Conservation (phyloP, 2,888 invertebrate genomes). For the Cinara cedri region DNA sequence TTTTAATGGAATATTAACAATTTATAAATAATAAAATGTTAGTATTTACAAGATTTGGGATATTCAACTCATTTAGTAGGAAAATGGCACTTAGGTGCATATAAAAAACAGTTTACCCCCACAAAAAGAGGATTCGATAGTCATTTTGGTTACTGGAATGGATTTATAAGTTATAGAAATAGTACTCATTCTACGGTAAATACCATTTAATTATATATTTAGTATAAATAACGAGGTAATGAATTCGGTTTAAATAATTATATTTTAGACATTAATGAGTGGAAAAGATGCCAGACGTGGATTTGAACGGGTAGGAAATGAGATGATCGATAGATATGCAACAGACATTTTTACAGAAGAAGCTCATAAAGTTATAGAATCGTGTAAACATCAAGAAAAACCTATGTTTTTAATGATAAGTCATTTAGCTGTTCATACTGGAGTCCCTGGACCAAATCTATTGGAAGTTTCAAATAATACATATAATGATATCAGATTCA, state of each 20-base stretch:
- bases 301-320: slow-evolving; percentile 65
- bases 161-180: slow-evolving; percentile 76
- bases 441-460: slow-evolving; percentile 36
- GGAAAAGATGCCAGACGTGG: slow-evolving; percentile 55
- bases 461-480: slow-evolving; percentile 56
- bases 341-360: slow-evolving; percentile 72
- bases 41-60: slow-evolving; percentile 64
- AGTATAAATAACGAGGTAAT: neutral
- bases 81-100: slow-evolving; percentile 68
- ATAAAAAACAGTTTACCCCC: slow-evolving; percentile 69
- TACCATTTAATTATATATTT: neutral
- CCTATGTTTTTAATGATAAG: slow-evolving; percentile 69
- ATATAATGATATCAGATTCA: slow-evolving; percentile 66
- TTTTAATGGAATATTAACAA: neutral
- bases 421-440: slow-evolving; percentile 50
- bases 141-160: slow-evolving; percentile 85
- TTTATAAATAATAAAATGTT: neutral
- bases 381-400: slow-evolving; percentile 64
- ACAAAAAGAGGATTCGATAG: slow-evolving; percentile 77
- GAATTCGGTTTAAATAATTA: neutral
- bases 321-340: slow-evolving; percentile 68
- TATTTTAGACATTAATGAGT: slow-evolving; percentile 6
- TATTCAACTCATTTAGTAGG: slow-evolving; percentile 67
- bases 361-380: slow-evolving; percentile 68
- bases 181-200: slow-evolving; percentile 60